A percentile compares a stretch with the other conserved stretches of the same genome.
Evolutionary conservation across 2,113 vertebrate species (phyloP).

Genomic region (Thunnus maccoyii): DNA sequence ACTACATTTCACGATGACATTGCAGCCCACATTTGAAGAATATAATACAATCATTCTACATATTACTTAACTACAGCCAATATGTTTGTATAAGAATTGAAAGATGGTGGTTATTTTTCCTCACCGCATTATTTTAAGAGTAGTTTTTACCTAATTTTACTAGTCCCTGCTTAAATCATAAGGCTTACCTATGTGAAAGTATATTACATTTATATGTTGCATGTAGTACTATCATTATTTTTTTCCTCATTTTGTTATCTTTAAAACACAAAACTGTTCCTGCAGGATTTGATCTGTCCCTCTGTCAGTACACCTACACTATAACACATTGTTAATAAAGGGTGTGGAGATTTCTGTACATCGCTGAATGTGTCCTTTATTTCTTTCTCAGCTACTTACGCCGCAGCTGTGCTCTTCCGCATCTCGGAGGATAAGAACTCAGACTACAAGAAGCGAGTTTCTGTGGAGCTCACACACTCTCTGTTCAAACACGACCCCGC

Average conservation of each 20-base stretch:
- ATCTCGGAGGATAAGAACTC: constrained; percentile 97
- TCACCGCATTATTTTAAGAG: too few relatives aligned
- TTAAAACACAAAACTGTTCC: too few relatives aligned
- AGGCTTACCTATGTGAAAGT: too few relatives aligned
- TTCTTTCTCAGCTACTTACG: constrained; percentile 90
- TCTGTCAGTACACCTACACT: not conserved
- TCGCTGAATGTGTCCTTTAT: not conserved
- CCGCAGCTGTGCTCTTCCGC: constrained; percentile 95
- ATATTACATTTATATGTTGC: too few relatives aligned
- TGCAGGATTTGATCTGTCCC: not conserved
- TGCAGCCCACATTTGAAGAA: not conserved
- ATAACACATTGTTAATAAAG: not conserved
- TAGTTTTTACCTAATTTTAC: too few relatives aligned
- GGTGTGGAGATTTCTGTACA: not conserved
- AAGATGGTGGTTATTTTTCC: too few relatives aligned
- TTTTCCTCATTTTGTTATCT: too few relatives aligned
- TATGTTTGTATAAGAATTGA: too few relatives aligned
- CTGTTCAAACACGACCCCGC: constrained; percentile 94
- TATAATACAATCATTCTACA: not conserved
- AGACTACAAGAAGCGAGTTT: constrained; percentile 94
- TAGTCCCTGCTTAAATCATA: too few relatives aligned
- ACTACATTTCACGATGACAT: not conserved
- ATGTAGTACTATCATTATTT: too few relatives aligned
- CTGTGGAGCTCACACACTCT: constrained; percentile 96
- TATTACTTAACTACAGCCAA: not conserved